Conservation (phyloP, 2,113 vertebrate species). For the Bubo bubo region DNA sequence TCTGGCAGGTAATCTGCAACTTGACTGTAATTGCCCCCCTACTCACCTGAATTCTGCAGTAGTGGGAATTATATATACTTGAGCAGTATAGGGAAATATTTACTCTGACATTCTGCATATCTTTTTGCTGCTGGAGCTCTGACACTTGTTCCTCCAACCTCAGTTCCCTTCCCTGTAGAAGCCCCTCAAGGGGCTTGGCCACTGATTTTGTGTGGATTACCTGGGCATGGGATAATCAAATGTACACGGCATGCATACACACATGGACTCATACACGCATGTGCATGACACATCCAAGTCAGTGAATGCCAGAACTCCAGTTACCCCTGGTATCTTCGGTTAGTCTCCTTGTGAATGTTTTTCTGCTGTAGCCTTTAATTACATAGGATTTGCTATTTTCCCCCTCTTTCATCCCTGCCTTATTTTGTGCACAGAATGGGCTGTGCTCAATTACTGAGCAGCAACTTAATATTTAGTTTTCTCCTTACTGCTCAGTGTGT, state of each 20-base stretch:
- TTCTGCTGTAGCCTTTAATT: conserved; percentile 5
- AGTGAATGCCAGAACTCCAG: neutral
- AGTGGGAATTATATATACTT: neutral
- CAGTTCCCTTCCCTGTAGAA: neutral
- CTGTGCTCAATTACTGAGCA: conserved; percentile 1
- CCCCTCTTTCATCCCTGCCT: neutral
- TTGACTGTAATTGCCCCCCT: neutral
- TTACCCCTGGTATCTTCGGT: neutral
- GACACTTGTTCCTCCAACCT: neutral
- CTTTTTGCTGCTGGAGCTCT: neutral
- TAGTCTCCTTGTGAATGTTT: neutral
- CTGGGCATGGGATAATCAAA: neutral
- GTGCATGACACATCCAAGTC: neutral
- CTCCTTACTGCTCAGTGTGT: neutral
- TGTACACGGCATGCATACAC: neutral
- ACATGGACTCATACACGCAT: fast-evolving
- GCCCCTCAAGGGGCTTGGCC: neutral
- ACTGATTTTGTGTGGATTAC: neutral
- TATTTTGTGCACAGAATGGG: neutral
- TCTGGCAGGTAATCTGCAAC: neutral
- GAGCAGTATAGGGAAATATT: neutral
- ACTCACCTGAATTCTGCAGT: neutral
- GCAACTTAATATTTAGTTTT: conserved; percentile 4
- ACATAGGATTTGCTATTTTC: neutral
- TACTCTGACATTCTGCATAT: neutral